Conservation (phyloP, 1,140 invertebrate species). For the Penaeus indicus region DNA sequence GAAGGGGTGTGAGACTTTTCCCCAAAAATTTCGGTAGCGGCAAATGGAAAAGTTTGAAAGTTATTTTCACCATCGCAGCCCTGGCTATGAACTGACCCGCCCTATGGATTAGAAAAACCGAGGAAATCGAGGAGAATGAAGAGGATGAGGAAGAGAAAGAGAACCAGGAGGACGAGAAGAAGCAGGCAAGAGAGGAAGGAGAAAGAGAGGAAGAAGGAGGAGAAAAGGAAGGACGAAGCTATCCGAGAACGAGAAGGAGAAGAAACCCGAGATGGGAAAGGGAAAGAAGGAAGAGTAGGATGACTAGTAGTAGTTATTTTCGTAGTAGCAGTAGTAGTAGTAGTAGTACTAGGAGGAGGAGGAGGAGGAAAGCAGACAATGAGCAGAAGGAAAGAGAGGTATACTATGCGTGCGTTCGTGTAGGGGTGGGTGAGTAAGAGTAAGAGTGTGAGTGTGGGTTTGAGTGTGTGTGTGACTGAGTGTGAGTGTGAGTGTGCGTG, state of each 20-base stretch:
- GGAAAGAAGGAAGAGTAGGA: not conserved
- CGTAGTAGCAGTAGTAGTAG: too few relatives aligned
- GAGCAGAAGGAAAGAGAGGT: not conserved
- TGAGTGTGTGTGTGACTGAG: too few relatives aligned
- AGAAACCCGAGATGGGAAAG: not conserved
- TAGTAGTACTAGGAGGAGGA: too few relatives aligned
- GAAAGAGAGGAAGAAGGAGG: not conserved
- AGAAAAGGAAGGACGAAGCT: too few relatives aligned
- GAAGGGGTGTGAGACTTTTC: constrained; percentile 10
- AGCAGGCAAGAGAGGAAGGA: not conserved
- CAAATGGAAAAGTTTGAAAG: constrained; percentile 44
- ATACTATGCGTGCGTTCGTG: too few relatives aligned
- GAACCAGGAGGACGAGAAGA: not conserved
- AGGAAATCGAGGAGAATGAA: not conserved
- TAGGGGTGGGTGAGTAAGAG: too few relatives aligned
- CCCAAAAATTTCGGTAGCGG: constrained; percentile 37
- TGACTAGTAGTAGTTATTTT: not conserved
- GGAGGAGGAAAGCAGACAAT: not conserved
- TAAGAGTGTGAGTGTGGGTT: too few relatives aligned
- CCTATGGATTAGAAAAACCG: constrained; percentile 25
- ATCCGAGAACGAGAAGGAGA: not conserved
- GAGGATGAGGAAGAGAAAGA: not conserved
- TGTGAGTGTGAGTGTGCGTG: too few relatives aligned
- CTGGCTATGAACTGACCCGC: constrained; percentile 44
- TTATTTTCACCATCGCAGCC: constrained; percentile 44